Conservation (phyloP, 2,113 vertebrate genomes). For the Seriola dumerili region DNA sequence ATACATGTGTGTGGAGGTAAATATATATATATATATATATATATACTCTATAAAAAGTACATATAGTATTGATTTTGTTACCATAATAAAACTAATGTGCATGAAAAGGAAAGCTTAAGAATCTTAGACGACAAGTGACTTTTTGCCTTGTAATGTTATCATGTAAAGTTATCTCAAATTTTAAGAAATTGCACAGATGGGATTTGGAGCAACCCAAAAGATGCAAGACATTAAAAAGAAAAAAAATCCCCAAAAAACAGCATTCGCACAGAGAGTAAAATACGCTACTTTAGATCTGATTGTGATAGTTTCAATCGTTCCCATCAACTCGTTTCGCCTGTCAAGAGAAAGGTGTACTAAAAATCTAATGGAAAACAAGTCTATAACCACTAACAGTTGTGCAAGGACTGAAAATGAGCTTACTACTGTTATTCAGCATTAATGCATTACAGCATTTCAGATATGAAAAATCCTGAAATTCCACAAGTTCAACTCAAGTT, state of each 20-base stretch:
- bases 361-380: background rate
- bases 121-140: background rate
- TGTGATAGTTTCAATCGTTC: conserved; percentile 20
- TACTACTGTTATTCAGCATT: background rate
- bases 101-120: background rate
- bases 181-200: background rate
- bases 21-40: background rate
- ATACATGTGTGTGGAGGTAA: background rate
- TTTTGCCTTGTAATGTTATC: background rate
- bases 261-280: background rate
- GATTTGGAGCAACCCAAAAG: conserved; percentile 4
- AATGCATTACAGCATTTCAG: background rate
- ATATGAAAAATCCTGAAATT: background rate
- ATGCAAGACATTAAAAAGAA: background rate
- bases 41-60: too few species aligned
- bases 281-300: background rate
- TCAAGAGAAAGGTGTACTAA: background rate
- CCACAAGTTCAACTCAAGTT: background rate
- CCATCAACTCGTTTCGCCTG: background rate
- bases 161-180: background rate
- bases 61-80: too few species aligned
- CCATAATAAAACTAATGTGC: background rate
- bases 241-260: background rate
- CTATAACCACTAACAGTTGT: background rate
- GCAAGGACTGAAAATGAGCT: background rate